A percentile compares a stretch with the other conserved stretches of the same genome.
phyloP scores from a whole-genome alignment of 2,888 invertebrate species.

The Agrochola circellaris region DNA sequence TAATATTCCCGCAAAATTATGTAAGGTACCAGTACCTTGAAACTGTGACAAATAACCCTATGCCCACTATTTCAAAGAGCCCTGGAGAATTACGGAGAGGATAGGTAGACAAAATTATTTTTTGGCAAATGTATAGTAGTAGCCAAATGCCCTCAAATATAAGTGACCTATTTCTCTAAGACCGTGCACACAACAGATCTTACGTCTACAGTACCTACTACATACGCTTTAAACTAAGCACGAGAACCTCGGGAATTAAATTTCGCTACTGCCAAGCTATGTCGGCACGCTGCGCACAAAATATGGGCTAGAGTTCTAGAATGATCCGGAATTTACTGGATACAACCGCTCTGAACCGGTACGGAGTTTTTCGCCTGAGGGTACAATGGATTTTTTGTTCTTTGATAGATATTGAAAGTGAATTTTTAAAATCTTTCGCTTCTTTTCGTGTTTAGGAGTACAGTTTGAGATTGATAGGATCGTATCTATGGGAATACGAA shows the following conservation, averaged over 20 bases:
- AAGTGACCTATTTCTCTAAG: conserved; percentile 44
- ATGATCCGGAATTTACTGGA: conserved; percentile 72
- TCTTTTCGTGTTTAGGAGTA: conserved; percentile 1
- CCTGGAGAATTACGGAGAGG: conserved; percentile 11
- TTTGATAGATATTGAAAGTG: conserved; percentile 42
- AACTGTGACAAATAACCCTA: conserved; percentile 1
- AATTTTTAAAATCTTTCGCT: conserved; percentile 33
- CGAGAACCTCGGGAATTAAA: conserved; percentile 81
- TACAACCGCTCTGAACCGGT: conserved; percentile 67
- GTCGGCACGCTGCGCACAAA: conserved; percentile 76
- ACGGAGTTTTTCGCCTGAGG: conserved; percentile 50
- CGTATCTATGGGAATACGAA: conserved; percentile 3
- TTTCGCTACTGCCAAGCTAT: conserved; percentile 73
- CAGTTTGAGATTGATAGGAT: conserved; percentile 10
- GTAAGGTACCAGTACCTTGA: not conserved
- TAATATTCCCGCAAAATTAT: not conserved
- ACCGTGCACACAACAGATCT: conserved; percentile 27
- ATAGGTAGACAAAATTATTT: conserved; percentile 18
- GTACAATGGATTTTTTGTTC: conserved; percentile 36
- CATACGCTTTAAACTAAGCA: conserved; percentile 61
- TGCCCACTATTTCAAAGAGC: not conserved
- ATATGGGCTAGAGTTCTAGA: conserved; percentile 72
- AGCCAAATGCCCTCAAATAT: conserved; percentile 27
- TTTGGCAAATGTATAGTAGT: conserved; percentile 1
- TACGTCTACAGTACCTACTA: conserved; percentile 45